Conservation (phyloP, 2,888 invertebrate genomes). For the Liodrosophila aerea region DNA sequence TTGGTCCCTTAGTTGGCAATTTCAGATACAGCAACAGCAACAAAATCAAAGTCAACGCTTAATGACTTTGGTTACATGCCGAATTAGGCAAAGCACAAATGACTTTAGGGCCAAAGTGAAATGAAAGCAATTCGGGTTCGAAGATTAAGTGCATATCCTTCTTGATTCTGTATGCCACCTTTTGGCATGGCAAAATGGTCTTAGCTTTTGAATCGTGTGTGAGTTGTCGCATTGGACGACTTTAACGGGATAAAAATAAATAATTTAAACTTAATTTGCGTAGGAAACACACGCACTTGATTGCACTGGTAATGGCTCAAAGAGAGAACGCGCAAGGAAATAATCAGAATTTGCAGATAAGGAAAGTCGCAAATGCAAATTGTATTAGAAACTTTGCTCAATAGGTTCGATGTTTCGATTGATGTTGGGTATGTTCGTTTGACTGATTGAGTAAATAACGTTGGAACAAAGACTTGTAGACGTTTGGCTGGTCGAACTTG, state of each 20-base stretch:
- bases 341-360: too few species aligned
- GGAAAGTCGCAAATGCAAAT: too few species aligned
- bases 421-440: too few species aligned
- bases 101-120: constrained; percentile 31
- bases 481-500: too few species aligned
- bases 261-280: constrained; percentile 36
- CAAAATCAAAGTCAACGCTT: constrained; percentile 50
- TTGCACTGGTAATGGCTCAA: too few species aligned
- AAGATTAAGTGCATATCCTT: constrained; percentile 31
- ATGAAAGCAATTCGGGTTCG: constrained; percentile 26
- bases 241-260: constrained; percentile 18
- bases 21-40: background rate
- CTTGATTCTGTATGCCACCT: constrained; percentile 13
- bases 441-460: too few species aligned
- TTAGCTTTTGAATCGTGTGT: background rate
- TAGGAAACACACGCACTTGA: background rate
- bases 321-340: too few species aligned
- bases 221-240: background rate
- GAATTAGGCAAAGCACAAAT: constrained; percentile 60
- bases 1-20: constrained; percentile 45
- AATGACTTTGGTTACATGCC: constrained; percentile 68
- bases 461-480: too few species aligned
- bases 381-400: too few species aligned
- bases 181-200: constrained; percentile 14
- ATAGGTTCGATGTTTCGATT: too few species aligned